These are phyloP conservation scores for Trissoscelio sp. DNA, from an alignment of 2,888 invertebrate species.

Conservation along the genomic window DNA sequence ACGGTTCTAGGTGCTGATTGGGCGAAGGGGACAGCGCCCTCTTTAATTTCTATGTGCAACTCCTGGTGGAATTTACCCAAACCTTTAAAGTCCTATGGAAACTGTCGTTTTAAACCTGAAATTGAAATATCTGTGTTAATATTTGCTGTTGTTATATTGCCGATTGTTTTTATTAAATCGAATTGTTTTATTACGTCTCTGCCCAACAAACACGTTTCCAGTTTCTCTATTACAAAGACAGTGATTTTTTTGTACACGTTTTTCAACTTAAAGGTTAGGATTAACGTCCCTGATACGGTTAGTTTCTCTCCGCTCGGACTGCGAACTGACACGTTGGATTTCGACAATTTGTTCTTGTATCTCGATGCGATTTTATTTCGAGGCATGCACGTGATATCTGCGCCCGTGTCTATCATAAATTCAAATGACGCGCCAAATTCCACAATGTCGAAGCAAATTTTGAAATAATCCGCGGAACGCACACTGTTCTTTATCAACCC, in stretches of 20 bases:
- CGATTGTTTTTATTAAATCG: not conserved
- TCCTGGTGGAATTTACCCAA: not conserved
- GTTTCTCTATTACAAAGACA: conserved; percentile 1
- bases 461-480: not conserved
- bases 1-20: conserved; percentile 18
- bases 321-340: conserved; percentile 26
- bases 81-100: not conserved
- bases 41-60: conserved; percentile 68
- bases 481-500: not conserved
- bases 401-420: conserved; percentile 57
- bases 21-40: conserved; percentile 70
- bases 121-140: not conserved
- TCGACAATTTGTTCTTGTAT: conserved; percentile 28
- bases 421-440: not conserved
- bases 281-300: conserved; percentile 10
- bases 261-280: no score
- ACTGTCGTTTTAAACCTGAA: not conserved
- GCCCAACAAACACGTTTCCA: not conserved
- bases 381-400: conserved; percentile 55
- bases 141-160: not conserved
- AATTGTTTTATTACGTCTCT: not conserved
- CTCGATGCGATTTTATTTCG: conserved; percentile 16
- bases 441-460: not conserved
- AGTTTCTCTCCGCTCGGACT: conserved; percentile 58
- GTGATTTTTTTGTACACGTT: not conserved